phyloP scores from a whole-genome alignment of 2,797 vertebrate genomes.

The Pogonophryne albipinna region DNA sequence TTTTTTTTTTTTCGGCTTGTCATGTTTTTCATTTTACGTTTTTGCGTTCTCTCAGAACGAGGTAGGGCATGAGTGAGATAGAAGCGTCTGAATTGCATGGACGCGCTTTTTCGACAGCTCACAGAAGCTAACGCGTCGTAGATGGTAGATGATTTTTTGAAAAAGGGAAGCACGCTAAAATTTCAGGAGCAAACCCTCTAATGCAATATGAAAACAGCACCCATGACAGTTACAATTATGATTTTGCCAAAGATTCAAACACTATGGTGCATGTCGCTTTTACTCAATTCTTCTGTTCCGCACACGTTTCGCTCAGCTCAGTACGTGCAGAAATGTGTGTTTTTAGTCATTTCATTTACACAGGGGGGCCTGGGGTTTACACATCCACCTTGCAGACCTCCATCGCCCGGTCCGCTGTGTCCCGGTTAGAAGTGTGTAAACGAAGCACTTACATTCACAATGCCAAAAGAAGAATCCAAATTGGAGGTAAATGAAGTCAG shows the following conservation, averaged over 20 bases:
- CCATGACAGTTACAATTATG: constrained; percentile 66
- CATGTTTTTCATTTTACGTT: constrained; percentile 60
- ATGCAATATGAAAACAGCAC: constrained; percentile 79
- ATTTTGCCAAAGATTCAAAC: constrained; percentile 82
- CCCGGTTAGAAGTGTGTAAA: constrained; percentile 43
- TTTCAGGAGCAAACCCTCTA: constrained; percentile 52
- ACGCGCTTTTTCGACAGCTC: constrained; percentile 29
- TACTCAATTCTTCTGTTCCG: constrained; percentile 26
- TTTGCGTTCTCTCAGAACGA: constrained; percentile 60
- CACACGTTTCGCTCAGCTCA: constrained; percentile 17
- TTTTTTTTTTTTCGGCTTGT: constrained; percentile 71
- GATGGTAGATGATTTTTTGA: constrained; percentile 58
- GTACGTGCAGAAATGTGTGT: constrained; percentile 12
- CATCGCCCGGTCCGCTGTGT: constrained; percentile 4
- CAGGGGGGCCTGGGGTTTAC: constrained; percentile 11
- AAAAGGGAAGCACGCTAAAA: constrained; percentile 45
- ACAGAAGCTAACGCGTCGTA: constrained; percentile 39
- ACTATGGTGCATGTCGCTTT: constrained; percentile 63
- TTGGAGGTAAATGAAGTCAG: constrained; percentile 48
- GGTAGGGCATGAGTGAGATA: constrained; percentile 63
- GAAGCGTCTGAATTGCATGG: constrained; percentile 68
- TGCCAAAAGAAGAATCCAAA: constrained; percentile 55
- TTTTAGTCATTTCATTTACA: background rate
- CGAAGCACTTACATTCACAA: constrained; percentile 67
- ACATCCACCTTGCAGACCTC: constrained; percentile 10